Conservation (phyloP, 2,797 vertebrate genomes). For the Takifugu ocellatus region DNA sequence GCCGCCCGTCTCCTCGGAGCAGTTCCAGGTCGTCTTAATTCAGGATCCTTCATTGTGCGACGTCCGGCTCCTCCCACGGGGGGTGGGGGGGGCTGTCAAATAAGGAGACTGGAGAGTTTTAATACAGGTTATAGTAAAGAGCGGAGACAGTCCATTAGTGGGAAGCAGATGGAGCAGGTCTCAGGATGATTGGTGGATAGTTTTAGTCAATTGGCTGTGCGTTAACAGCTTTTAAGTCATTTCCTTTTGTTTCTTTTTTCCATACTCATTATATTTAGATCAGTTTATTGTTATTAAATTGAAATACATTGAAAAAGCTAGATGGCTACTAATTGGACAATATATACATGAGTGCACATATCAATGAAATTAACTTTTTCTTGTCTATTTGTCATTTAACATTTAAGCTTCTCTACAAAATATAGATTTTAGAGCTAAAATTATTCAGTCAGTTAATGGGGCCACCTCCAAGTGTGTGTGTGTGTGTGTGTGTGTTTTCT, state of each 20-base stretch:
- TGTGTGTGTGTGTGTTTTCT: too few relatives aligned
- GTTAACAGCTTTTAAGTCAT: not conserved
- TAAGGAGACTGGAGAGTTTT: constrained; percentile 56
- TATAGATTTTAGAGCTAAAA: too few relatives aligned
- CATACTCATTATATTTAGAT: not conserved
- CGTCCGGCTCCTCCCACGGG: constrained; percentile 48
- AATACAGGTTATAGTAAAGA: constrained; percentile 45
- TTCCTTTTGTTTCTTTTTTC: not conserved
- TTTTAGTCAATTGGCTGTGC: too few relatives aligned
- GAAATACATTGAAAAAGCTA: too few relatives aligned
- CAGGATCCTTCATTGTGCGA: constrained; percentile 66
- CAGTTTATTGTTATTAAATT: not conserved
- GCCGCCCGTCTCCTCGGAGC: constrained; percentile 22
- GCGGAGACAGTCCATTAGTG: not conserved
- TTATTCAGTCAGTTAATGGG: too few relatives aligned
- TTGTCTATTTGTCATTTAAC: too few relatives aligned
- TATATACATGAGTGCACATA: not conserved
- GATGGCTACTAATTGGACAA: not conserved
- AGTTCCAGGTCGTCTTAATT: constrained; percentile 66
- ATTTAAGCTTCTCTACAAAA: too few relatives aligned
- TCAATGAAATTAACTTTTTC: too few relatives aligned
- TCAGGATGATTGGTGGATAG: too few relatives aligned
- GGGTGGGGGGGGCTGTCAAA: constrained; percentile 51
- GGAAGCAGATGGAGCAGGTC: too few relatives aligned
- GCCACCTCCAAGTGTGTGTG: too few relatives aligned